These are phyloP conservation scores for Clarias batrachus DNA, from an alignment of 2,113 vertebrate genomes.

Conservation along the genomic window DNA sequence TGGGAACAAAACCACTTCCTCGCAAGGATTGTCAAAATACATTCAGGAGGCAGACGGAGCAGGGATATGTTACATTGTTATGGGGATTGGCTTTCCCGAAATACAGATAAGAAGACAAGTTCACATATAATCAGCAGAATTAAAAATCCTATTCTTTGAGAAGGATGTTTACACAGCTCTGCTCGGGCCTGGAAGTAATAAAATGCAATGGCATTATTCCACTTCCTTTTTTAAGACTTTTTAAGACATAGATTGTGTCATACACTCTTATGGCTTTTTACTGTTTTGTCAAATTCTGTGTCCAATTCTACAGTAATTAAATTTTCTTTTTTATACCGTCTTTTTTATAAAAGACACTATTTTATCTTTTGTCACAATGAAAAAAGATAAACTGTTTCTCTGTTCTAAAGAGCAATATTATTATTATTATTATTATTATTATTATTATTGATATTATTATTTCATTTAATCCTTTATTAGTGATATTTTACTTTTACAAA, in stretches of 20 bases:
- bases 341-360: too few relatives aligned
- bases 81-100: conserved; percentile 68
- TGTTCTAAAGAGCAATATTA: background rate
- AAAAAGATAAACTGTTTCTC: background rate
- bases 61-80: conserved; percentile 71
- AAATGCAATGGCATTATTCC: background rate
- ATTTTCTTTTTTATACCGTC: background rate
- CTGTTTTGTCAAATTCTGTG: background rate
- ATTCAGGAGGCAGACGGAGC: conserved; percentile 59
- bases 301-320: background rate
- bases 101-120: conserved; percentile 66
- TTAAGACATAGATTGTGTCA: background rate
- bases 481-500: too few relatives aligned
- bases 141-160: conserved; percentile 63
- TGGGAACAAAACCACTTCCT: conserved; percentile 71
- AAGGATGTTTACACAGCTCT: conserved; percentile 22
- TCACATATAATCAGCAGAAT: conserved; percentile 62
- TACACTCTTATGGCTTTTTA: background rate
- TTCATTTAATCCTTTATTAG: background rate
- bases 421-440: background rate
- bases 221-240: background rate
- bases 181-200: background rate
- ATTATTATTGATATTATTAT: background rate
- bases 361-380: too few relatives aligned
- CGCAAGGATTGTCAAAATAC: conserved; percentile 67